Conservation (phyloP, 1,140 invertebrate genomes). For the Thaumatotibia leucotreta region DNA sequence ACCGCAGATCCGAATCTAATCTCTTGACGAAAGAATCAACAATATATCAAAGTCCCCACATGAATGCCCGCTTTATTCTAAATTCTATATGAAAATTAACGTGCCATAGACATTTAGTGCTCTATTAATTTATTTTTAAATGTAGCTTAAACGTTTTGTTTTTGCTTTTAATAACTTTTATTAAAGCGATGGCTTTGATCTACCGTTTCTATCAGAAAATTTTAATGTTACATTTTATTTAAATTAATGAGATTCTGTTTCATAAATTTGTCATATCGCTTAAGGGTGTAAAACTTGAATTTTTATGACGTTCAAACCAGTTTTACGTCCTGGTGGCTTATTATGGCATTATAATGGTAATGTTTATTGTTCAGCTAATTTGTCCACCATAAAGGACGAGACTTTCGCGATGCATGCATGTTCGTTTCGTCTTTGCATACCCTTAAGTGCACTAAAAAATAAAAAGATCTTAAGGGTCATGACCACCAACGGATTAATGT, state of each 20-base stretch:
- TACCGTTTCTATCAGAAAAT: constrained; percentile 42
- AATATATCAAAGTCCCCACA: constrained; percentile 50
- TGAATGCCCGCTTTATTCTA: constrained; percentile 23
- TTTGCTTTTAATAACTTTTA: constrained; percentile 49
- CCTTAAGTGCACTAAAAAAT: constrained; percentile 61
- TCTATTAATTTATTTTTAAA: constrained; percentile 68
- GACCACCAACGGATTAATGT: background rate
- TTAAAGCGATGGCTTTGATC: constrained; percentile 34
- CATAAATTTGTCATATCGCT: constrained; percentile 26
- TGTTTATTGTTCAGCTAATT: constrained; percentile 50
- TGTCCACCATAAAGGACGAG: constrained; percentile 25
- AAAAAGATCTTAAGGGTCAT: constrained; percentile 32
- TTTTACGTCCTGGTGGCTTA: constrained; percentile 9
- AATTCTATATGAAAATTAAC: constrained; percentile 49
- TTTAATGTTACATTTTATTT: constrained; percentile 27
- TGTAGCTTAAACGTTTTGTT: constrained; percentile 59
- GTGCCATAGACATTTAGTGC: constrained; percentile 46
- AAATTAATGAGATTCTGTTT: constrained; percentile 36
- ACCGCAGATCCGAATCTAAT: constrained; percentile 42
- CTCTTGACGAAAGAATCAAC: constrained; percentile 43
- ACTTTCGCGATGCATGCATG: background rate
- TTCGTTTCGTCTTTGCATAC: constrained; percentile 40
- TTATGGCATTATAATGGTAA: constrained; percentile 38
- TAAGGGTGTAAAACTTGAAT: constrained; percentile 21
- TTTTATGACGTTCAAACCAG: constrained; percentile 22